A percentile compares a stretch with the other conserved stretches of the same genome.
These are phyloP conservation scores for Planococcus citri DNA, from an alignment of 1,140 invertebrate genomes.

Conservation along the genomic window DNA sequence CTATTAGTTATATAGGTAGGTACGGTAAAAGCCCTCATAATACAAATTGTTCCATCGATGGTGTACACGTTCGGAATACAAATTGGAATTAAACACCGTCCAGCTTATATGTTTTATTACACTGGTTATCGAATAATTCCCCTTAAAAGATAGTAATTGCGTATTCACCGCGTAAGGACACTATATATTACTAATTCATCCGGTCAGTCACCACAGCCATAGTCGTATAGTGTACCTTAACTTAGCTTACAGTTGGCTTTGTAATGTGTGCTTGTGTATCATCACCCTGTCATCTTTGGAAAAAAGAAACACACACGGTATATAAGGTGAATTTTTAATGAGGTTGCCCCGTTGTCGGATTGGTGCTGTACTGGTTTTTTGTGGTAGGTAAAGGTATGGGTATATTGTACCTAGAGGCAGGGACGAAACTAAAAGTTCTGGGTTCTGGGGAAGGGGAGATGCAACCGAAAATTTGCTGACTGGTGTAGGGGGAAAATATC, in stretches of 20 bases:
- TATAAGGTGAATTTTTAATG: neutral
- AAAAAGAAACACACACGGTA: neutral
- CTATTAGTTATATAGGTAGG: conserved; percentile 2
- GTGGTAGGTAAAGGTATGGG: too few relatives aligned
- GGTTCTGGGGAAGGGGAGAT: too few relatives aligned
- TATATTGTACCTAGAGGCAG: too few relatives aligned
- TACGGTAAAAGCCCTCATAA: conserved; percentile 1
- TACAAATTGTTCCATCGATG: conserved; percentile 19
- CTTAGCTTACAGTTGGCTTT: neutral
- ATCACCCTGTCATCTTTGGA: neutral
- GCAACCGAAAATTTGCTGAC: too few relatives aligned
- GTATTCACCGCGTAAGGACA: conserved; percentile 9
- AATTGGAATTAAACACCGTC: conserved; percentile 10
- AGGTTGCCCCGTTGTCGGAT: neutral
- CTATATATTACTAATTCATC: conserved; percentile 16
- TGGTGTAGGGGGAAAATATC: too few relatives aligned
- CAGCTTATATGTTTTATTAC: neutral
- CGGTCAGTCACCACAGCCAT: conserved; percentile 9
- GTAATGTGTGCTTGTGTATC: neutral
- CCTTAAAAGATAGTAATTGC: conserved; percentile 14
- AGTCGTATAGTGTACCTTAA: too few relatives aligned
- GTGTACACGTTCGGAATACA: conserved; percentile 4
- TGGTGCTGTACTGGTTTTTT: neutral
- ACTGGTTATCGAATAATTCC: conserved; percentile 6
- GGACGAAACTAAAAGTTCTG: too few relatives aligned